Evolutionary conservation across 2,797 vertebrate species (phyloP).

Genomic region (Nyctibius grandis): DNA sequence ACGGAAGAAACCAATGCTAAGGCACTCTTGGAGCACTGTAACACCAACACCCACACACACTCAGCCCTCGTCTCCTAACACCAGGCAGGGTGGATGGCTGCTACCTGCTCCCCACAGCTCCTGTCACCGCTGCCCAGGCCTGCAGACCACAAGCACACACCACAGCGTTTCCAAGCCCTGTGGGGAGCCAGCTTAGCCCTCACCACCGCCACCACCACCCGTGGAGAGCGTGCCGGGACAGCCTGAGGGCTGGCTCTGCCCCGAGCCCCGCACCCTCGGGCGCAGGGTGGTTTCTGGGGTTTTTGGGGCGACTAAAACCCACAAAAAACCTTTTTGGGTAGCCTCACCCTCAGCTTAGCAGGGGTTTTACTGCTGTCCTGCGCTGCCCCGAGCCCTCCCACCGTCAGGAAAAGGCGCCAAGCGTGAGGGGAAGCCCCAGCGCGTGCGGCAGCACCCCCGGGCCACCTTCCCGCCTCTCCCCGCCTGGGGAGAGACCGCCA

Average conservation of each 20-base stretch:
- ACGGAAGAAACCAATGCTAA: rapidly evolving
- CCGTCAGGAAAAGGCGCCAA: no score
- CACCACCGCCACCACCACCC: rapidly evolving
- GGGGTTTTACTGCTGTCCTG: rapidly evolving
- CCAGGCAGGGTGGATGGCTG: rapidly evolving
- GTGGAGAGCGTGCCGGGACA: rapidly evolving
- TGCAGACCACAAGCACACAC: rapidly evolving
- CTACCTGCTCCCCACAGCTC: neutral
- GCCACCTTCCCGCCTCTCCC: neutral
- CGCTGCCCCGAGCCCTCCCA: neutral
- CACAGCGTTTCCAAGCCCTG: rapidly evolving
- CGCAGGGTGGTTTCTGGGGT: rapidly evolving
- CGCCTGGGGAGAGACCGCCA: neutral
- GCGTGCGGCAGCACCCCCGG: neutral
- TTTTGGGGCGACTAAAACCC: no score
- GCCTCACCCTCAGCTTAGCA: neutral
- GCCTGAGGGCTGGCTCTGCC: neutral
- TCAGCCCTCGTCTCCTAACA: rapidly evolving
- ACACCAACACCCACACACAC: rapidly evolving
- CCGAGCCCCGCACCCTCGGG: neutral
- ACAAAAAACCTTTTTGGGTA: rapidly evolving
- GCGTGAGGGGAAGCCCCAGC: neutral
- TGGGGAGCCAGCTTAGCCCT: neutral
- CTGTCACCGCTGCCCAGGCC: neutral
- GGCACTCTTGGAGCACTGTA: rapidly evolving